These are phyloP conservation scores for Magallana nippona DNA, from an alignment of 2,888 invertebrate species.

Conservation along the genomic window DNA sequence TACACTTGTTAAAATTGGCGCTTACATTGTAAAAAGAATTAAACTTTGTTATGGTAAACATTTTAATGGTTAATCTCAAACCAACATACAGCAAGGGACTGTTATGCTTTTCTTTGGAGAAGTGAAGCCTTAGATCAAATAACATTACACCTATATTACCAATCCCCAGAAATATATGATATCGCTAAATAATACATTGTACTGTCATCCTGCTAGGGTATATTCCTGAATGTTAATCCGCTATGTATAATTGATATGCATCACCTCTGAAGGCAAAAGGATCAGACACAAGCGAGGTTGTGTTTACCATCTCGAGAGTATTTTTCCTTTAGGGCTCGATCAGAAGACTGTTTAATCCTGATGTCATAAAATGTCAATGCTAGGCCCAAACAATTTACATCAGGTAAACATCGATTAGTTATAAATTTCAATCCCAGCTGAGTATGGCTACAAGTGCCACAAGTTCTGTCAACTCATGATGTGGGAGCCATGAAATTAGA, in stretches of 20 bases:
- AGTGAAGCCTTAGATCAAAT: too few relatives aligned
- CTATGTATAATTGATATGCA: background rate
- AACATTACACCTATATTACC: too few relatives aligned
- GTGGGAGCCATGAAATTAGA: background rate
- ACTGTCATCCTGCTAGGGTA: background rate
- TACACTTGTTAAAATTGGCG: too few relatives aligned
- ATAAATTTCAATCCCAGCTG: background rate
- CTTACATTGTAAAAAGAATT: too few relatives aligned
- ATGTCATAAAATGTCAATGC: conserved; percentile 30
- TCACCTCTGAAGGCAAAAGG: background rate
- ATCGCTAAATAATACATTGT: background rate
- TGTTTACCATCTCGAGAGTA: background rate
- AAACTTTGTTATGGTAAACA: too few relatives aligned
- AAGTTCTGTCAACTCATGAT: background rate
- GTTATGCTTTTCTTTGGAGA: too few relatives aligned
- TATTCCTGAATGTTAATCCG: background rate
- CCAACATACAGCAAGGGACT: too few relatives aligned
- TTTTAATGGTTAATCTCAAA: too few relatives aligned
- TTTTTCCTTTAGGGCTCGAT: conserved; percentile 5
- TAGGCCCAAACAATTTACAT: background rate
- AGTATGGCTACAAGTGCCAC: background rate
- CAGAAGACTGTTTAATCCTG: background rate
- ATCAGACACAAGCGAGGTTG: background rate
- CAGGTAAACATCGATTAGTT: conserved; percentile 17
- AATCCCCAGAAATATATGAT: too few relatives aligned